Conservation (phyloP, 1,140 invertebrate species). For the Euwallacea similis region DNA sequence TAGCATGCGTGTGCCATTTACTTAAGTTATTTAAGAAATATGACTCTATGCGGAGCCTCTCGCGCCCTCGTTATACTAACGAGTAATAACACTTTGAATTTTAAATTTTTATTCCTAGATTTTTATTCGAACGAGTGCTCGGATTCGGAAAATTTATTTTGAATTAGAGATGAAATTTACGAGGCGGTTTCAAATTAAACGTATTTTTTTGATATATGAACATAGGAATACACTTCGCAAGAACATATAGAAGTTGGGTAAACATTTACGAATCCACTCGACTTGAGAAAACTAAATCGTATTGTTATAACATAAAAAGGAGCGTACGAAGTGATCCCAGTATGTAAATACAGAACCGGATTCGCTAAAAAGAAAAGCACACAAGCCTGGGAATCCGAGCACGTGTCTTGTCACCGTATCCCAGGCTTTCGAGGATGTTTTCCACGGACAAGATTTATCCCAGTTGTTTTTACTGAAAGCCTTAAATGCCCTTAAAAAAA, state of each 20-base stretch:
- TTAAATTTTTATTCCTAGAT: slow-evolving; percentile 32
- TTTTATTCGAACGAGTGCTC: slow-evolving; percentile 20
- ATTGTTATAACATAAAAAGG: slow-evolving; percentile 6
- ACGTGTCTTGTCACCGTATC: slow-evolving; percentile 3
- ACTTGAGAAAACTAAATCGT: background rate
- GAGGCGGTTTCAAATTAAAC: background rate
- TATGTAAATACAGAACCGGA: slow-evolving; percentile 10
- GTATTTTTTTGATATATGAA: background rate
- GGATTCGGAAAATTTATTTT: slow-evolving; percentile 26
- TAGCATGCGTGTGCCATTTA: slow-evolving; percentile 33
- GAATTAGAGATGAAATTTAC: slow-evolving; percentile 1
- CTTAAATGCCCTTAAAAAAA: background rate
- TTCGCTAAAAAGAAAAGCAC: background rate
- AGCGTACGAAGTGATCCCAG: slow-evolving; percentile 1
- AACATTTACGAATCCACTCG: background rate
- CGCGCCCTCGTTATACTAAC: slow-evolving; percentile 25
- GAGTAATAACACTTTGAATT: slow-evolving; percentile 36
- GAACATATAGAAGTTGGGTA: background rate
- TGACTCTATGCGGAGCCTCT: slow-evolving; percentile 17
- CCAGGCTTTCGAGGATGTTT: slow-evolving; percentile 12
- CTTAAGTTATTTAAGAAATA: slow-evolving; percentile 38
- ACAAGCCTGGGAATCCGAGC: slow-evolving; percentile 10
- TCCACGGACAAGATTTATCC: slow-evolving; percentile 1
- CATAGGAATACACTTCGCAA: background rate
- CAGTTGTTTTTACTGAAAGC: slow-evolving; percentile 18